These are phyloP conservation scores for Triplophysa rosa DNA, from an alignment of 2,113 vertebrate species.

Conservation along the genomic window DNA sequence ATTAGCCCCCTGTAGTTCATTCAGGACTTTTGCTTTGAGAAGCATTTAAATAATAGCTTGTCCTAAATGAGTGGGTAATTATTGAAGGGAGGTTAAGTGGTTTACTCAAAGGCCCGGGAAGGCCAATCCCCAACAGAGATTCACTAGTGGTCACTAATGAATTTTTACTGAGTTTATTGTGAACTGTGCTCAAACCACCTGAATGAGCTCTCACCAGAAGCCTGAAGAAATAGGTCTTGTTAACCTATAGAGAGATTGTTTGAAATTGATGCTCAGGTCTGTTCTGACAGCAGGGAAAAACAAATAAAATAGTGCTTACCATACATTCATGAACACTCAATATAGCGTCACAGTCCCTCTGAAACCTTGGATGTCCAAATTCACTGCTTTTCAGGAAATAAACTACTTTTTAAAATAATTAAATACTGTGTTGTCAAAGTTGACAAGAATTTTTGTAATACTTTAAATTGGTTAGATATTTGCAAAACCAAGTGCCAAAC, in stretches of 20 bases:
- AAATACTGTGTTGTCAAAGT: too few relatives aligned
- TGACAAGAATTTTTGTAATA: too few relatives aligned
- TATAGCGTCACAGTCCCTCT: too few relatives aligned
- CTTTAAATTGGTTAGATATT: too few relatives aligned
- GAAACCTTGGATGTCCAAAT: too few relatives aligned
- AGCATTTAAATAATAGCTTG: slow-evolving; percentile 32
- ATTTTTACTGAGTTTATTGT: background rate
- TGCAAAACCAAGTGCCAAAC: too few relatives aligned
- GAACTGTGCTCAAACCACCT: background rate
- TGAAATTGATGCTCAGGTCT: too few relatives aligned
- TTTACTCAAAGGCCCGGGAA: slow-evolving; percentile 32
- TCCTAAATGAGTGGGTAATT: slow-evolving; percentile 35
- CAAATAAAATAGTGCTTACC: too few relatives aligned
- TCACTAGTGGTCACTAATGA: slow-evolving; percentile 35
- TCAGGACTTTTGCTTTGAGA: slow-evolving; percentile 5
- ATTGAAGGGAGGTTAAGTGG: slow-evolving; percentile 43
- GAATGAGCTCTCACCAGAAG: background rate
- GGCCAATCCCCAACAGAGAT: slow-evolving; percentile 23
- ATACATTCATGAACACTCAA: too few relatives aligned
- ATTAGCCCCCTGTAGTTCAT: slow-evolving; percentile 26
- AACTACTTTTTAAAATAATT: too few relatives aligned
- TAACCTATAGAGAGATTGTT: background rate
- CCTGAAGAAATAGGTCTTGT: background rate
- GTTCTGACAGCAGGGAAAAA: background rate
- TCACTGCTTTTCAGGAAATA: too few relatives aligned